Base-by-base conservation (phyloP, 2,797 vertebrate species). In the Philypnodon macrostomus region DNA sequence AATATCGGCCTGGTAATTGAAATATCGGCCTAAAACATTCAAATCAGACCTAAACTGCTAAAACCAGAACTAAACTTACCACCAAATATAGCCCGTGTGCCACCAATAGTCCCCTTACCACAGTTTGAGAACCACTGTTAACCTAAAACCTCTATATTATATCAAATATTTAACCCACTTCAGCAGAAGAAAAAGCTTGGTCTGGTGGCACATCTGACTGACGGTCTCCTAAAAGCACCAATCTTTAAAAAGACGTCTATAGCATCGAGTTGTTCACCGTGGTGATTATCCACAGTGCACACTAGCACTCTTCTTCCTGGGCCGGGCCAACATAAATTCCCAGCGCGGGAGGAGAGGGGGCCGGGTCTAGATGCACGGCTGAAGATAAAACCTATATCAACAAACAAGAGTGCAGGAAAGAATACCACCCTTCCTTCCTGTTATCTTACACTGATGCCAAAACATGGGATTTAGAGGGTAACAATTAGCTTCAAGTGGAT, bases 381-480 rank as follows among this genome's bases (percentile, higher is more conserved):
- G 77, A 65, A 86, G 88, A 91, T 90, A 89, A 88, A 85, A 75
- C 53, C 66, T 50, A 70, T 21, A 75, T 78, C 74, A 84, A 80
- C 73, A 87, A 86, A 85, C 73, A 88, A 66, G 57, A 34, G 32
- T 16, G 54, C 53, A 78, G 76, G 82, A 79, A 66, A 66, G 46
- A 74, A 69, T 47, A 32, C 59, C 77, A 67, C 85, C 85, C 82
- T 80, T 84, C 81, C 77, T 83, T 80, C 85, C 85, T 83, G 77
- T 79, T 85, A 83, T 87, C 85, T 77, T 58, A 59, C 63, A 59
- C 37, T 14, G 53, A 34, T 27, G 27, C 37, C 1, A 56, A 57
- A 73, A 40, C 34, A 30, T 14, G 29, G 15, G 34, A 15, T 12
- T 8, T 8, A 51, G 33, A 62, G 52, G 37, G 50, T 63, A 39